These are phyloP conservation scores for Saguinus imperator DNA, from an alignment of 2,113 vertebrate genomes.

Conservation along the genomic window DNA sequence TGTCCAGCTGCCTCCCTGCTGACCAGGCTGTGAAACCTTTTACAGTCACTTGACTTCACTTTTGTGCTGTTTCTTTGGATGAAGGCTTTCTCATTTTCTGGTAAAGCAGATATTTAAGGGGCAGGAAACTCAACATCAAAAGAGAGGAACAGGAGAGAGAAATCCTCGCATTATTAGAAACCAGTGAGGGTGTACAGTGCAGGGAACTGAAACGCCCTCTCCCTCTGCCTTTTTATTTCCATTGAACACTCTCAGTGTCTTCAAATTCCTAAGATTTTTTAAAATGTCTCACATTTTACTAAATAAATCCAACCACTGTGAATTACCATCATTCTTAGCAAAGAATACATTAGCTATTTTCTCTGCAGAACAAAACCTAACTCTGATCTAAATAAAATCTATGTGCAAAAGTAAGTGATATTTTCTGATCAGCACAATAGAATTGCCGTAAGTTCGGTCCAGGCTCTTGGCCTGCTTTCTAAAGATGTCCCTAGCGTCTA, in stretches of 20 bases:
- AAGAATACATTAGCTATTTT: neutral
- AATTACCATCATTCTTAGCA: neutral
- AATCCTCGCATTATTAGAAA: neutral
- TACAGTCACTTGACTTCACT: neutral
- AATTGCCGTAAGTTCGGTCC: neutral
- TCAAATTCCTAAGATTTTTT: neutral
- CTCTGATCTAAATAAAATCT: neutral
- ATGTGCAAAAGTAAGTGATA: neutral
- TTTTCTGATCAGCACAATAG: neutral
- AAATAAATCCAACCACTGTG: constrained; percentile 10
- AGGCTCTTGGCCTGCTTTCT: neutral
- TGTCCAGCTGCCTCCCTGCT: neutral
- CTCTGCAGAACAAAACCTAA: constrained; percentile 32
- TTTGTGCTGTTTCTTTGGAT: neutral
- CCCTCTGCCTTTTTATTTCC: neutral
- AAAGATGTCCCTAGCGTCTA: neutral
- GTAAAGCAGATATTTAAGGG: constrained; percentile 15
- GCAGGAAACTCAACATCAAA: constrained; percentile 18
- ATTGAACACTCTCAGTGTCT: neutral
- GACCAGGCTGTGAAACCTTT: constrained; percentile 2
- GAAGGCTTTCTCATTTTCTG: constrained; percentile 40
- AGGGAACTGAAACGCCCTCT: neutral
- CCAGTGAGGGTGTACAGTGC: fast-evolving
- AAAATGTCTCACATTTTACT: neutral
- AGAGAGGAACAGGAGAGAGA: neutral